Conservation (phyloP, 2,797 vertebrate species). For the Cynodonichthys magdalenae region DNA sequence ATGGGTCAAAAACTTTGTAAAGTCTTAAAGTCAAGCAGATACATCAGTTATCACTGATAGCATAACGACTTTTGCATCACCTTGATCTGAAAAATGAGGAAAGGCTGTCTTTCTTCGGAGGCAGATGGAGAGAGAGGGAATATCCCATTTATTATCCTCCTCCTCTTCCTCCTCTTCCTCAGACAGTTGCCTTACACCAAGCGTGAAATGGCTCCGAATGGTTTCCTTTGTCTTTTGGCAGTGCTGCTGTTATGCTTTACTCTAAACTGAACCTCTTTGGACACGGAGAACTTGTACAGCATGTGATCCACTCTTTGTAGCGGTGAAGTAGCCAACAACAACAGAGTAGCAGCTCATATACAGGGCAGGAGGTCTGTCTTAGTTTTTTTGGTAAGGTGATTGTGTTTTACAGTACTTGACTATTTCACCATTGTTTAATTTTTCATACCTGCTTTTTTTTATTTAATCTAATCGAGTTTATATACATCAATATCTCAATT, state of each 20-base stretch:
- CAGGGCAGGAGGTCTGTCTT: background rate
- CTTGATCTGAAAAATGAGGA: slow-evolving; percentile 47
- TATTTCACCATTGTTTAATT: no score
- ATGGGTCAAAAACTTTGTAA: slow-evolving; percentile 9
- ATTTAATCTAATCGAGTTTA: no score
- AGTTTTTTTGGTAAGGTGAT: no score
- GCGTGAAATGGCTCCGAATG: slow-evolving; percentile 75
- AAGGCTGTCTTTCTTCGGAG: slow-evolving; percentile 48
- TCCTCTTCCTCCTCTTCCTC: slow-evolving; percentile 55
- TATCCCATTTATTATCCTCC: slow-evolving; percentile 62
- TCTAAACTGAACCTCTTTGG: slow-evolving; percentile 31
- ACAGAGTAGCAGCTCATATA: slow-evolving; percentile 8
- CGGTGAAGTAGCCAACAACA: slow-evolving; percentile 33
- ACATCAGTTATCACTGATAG: slow-evolving; percentile 28
- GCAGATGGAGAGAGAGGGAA: slow-evolving; percentile 29
- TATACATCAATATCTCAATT: no score
- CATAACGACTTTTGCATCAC: slow-evolving; percentile 44
- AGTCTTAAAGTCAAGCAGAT: slow-evolving; percentile 13
- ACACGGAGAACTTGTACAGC: slow-evolving; percentile 21
- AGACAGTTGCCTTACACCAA: slow-evolving; percentile 60
- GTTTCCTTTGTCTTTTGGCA: slow-evolving; percentile 66
- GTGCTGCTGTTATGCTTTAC: slow-evolving; percentile 53
- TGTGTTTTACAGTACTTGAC: no score
- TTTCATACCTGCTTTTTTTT: no score
- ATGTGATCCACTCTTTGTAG: slow-evolving; percentile 37